phyloP scores from a whole-genome alignment of 2,888 invertebrate species.

The Adela reaumurella region DNA sequence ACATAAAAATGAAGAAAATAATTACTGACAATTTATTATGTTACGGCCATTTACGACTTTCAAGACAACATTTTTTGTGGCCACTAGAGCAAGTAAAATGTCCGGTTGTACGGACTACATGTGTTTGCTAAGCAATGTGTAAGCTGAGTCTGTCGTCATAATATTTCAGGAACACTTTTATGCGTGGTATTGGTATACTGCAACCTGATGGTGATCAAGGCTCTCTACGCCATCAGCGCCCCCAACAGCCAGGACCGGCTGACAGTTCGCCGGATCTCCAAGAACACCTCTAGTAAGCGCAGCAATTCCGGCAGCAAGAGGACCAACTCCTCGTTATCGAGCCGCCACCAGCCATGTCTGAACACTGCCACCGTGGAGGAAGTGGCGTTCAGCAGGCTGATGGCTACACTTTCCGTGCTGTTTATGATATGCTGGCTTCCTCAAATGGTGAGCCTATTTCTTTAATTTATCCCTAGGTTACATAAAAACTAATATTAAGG shows the following conservation, averaged over 20 bases:
- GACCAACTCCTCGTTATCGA: constrained; percentile 18
- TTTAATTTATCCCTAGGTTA: too few relatives aligned
- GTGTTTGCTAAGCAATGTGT: too few relatives aligned
- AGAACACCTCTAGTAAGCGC: constrained; percentile 36
- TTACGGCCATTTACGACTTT: too few relatives aligned
- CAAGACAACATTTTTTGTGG: too few relatives aligned
- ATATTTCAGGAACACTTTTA: constrained; percentile 60
- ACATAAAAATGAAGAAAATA: too few relatives aligned
- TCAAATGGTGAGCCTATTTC: constrained; percentile 76
- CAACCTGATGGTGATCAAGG: constrained; percentile 77
- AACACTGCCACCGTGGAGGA: constrained; percentile 70
- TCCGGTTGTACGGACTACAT: neutral
- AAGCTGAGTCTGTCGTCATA: neutral
- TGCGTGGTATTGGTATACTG: constrained; percentile 76
- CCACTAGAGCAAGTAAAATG: too few relatives aligned
- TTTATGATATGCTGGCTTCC: constrained; percentile 87
- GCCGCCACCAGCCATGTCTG: neutral
- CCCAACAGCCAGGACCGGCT: constrained; percentile 30
- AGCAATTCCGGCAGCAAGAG: constrained; percentile 22
- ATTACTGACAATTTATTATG: too few relatives aligned
- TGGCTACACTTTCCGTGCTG: constrained; percentile 78
- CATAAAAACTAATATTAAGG: too few relatives aligned
- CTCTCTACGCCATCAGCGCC: constrained; percentile 59
- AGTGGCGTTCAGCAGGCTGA: constrained; percentile 78
- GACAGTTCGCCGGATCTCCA: constrained; percentile 33